These are phyloP conservation scores for Myotis davidii DNA, from an alignment of 2,113 vertebrate species.

Conservation along the genomic window DNA sequence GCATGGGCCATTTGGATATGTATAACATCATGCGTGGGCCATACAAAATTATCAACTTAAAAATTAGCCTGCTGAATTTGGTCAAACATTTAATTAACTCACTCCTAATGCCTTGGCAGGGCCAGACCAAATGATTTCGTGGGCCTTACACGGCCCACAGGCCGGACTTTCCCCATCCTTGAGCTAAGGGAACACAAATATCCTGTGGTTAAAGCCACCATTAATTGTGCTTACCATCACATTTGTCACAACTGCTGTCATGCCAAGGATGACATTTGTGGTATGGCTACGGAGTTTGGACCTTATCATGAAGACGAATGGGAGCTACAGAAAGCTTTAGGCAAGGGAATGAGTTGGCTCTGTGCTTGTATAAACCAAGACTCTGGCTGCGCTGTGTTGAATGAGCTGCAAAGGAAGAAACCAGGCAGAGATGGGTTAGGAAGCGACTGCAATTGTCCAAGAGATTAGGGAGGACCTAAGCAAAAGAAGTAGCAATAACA, in stretches of 20 bases:
- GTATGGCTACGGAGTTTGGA: background rate
- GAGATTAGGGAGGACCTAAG: background rate
- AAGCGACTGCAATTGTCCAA: background rate
- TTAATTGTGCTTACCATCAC: background rate
- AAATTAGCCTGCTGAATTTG: too few relatives aligned
- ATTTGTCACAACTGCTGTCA: background rate
- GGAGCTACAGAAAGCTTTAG: background rate
- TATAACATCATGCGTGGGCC: too few relatives aligned
- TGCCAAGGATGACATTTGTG: background rate
- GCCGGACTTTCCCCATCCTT: too few relatives aligned
- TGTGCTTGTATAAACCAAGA: background rate
- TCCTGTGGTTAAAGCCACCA: background rate
- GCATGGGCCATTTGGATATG: too few relatives aligned
- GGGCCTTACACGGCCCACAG: too few relatives aligned
- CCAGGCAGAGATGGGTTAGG: background rate
- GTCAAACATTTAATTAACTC: too few relatives aligned
- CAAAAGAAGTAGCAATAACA: background rate
- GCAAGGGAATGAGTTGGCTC: background rate
- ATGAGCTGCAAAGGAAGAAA: background rate
- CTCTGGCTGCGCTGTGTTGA: background rate
- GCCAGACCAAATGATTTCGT: too few relatives aligned
- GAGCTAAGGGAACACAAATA: background rate
- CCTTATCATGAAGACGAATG: background rate
- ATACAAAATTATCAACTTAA: too few relatives aligned
- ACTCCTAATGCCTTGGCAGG: too few relatives aligned